These are phyloP conservation scores for Hyla sarda DNA, from an alignment of 2,113 vertebrate genomes.

Conservation along the genomic window DNA sequence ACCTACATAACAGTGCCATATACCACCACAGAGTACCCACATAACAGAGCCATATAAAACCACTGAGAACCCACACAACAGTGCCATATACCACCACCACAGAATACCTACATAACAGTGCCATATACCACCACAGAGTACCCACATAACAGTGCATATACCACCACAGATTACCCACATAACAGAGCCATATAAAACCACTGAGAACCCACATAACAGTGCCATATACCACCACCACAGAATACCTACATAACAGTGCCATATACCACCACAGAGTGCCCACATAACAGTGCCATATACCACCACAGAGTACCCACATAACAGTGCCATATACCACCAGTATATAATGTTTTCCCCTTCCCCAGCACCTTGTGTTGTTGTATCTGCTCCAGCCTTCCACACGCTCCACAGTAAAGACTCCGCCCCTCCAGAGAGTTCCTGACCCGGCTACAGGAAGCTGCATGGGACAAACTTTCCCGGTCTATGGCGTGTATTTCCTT, in stretches of 20 bases:
- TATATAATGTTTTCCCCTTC: neutral
- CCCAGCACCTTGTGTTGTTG: neutral
- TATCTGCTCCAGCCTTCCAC: neutral
- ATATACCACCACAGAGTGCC: neutral
- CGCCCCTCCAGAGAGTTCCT: neutral
- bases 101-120: no score
- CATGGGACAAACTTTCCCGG: neutral
- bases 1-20: no score
- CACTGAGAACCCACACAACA: no score
- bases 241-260: neutral
- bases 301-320: no score
- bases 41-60: neutral
- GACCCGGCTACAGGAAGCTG: neutral
- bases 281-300: no score
- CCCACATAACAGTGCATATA: neutral
- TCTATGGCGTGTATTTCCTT: neutral
- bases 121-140: neutral
- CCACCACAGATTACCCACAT: neutral
- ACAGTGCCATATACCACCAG: no score
- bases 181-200: neutral
- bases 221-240: neutral
- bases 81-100: no score
- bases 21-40: no score
- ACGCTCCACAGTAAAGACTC: neutral
- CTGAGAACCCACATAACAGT: neutral